A percentile compares a stretch with the other conserved stretches of the same genome.
Evolutionary conservation across 2,888 invertebrate genomes (phyloP).

Genomic region (Platycheirus rosarum): DNA sequence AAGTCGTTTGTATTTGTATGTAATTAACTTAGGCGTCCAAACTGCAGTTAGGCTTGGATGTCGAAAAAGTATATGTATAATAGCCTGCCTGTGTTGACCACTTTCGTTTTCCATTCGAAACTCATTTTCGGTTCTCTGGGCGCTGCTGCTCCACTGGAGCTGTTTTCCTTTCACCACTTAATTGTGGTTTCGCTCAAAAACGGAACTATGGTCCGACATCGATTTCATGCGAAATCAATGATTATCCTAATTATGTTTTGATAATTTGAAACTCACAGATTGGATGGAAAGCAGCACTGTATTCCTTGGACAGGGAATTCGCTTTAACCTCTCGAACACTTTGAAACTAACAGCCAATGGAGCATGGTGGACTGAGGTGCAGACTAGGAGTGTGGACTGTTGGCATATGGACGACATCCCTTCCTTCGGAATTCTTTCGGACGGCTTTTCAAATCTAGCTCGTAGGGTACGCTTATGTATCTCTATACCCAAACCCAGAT

Average conservation of each 20-base stretch:
- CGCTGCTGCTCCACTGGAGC: neutral
- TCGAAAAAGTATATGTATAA: neutral
- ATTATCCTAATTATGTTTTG: conserved; percentile 72
- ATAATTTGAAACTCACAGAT: conserved; percentile 53
- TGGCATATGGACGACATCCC: neutral
- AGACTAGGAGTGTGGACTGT: neutral
- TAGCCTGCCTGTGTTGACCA: conserved; percentile 23
- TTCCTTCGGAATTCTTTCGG: conserved; percentile 12
- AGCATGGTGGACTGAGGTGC: neutral
- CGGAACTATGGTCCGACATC: conserved; percentile 62
- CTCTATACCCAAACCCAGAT: neutral
- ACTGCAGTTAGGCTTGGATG: neutral
- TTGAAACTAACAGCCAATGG: conserved; percentile 3
- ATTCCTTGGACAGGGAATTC: conserved; percentile 21
- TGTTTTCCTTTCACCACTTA: conserved; percentile 71
- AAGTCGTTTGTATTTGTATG: conserved; percentile 4
- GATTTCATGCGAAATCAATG: conserved; percentile 69
- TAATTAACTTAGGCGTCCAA: conserved; percentile 28
- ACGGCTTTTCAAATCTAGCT: neutral
- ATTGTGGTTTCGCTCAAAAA: conserved; percentile 63
- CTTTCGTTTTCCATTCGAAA: conserved; percentile 62
- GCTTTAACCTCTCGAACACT: conserved; percentile 27
- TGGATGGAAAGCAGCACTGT: conserved; percentile 35
- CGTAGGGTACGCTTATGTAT: neutral
- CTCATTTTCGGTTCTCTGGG: conserved; percentile 27